Evolutionary conservation across 1,140 invertebrate species (phyloP).

Genomic region (Drosophila neocordata): DNA sequence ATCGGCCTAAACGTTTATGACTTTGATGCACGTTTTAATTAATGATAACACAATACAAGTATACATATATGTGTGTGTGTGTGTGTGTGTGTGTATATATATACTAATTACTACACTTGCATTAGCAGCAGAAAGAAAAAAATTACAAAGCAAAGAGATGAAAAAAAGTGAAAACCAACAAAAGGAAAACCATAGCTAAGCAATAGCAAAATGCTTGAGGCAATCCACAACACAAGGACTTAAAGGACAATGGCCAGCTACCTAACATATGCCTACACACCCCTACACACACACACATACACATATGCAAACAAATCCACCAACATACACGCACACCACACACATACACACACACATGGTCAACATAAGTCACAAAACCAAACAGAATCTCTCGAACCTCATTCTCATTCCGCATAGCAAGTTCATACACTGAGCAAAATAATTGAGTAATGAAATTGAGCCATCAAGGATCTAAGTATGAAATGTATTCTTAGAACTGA

Average conservation of each 20-base stretch:
- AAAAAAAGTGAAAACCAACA: constrained; percentile 36
- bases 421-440: constrained; percentile 31
- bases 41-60: constrained; percentile 65
- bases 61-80: neutral
- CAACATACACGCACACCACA: constrained; percentile 9
- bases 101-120: constrained; percentile 19
- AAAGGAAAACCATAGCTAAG: constrained; percentile 20
- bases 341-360: constrained; percentile 48
- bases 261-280: constrained; percentile 21
- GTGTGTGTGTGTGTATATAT: constrained; percentile 27
- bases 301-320: constrained; percentile 4
- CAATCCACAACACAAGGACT: constrained; percentile 24
- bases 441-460: neutral
- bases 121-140: neutral
- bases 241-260: constrained; percentile 57
- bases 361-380: constrained; percentile 56
- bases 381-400: constrained; percentile 6
- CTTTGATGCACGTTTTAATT: constrained; percentile 81
- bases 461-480: too few species aligned
- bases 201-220: constrained; percentile 19
- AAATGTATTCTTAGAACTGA: too few species aligned
- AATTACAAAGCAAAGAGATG: neutral
- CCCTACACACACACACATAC: constrained; percentile 16
- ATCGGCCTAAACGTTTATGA: constrained; percentile 45
- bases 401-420: neutral